Evolutionary conservation across 2,113 vertebrate genomes (phyloP).

Genomic region (Brachyhypopomus occidentalis): DNA sequence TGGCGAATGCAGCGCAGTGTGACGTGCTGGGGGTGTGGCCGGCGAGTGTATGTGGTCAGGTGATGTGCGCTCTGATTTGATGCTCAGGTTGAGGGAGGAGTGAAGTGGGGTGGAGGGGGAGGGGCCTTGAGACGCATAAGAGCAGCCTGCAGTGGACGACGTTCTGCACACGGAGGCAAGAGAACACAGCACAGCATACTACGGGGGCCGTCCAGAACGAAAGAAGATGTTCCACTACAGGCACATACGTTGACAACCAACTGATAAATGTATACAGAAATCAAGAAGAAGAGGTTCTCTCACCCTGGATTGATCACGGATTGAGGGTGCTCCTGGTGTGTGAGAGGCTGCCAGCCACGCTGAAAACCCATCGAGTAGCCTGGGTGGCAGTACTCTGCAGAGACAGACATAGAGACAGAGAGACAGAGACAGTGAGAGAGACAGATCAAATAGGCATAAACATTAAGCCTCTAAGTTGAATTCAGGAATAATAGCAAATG

Average conservation of each 20-base stretch:
- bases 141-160: constrained; percentile 71
- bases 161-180: constrained; percentile 66
- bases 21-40: constrained; percentile 65
- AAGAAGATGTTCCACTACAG: too few species aligned
- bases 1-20: constrained; percentile 64
- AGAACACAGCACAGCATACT: neutral
- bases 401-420: neutral
- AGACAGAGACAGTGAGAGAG: neutral
- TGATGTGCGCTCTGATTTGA: constrained; percentile 89
- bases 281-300: constrained; percentile 44
- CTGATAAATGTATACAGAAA: too few species aligned
- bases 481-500: neutral
- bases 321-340: constrained; percentile 67
- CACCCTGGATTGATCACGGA: constrained; percentile 70
- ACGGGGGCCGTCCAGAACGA: too few species aligned
- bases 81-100: constrained; percentile 75
- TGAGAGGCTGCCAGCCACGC: constrained; percentile 76
- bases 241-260: too few species aligned
- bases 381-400: constrained; percentile 78
- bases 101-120: constrained; percentile 63
- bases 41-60: constrained; percentile 77
- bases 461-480: neutral
- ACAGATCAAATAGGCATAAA: neutral
- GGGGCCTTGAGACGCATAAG: constrained; percentile 67
- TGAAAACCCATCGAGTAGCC: constrained; percentile 74